Evolutionary conservation across 2,888 invertebrate genomes (phyloP).

Genomic region (Eumacrocentrus americanus): DNA sequence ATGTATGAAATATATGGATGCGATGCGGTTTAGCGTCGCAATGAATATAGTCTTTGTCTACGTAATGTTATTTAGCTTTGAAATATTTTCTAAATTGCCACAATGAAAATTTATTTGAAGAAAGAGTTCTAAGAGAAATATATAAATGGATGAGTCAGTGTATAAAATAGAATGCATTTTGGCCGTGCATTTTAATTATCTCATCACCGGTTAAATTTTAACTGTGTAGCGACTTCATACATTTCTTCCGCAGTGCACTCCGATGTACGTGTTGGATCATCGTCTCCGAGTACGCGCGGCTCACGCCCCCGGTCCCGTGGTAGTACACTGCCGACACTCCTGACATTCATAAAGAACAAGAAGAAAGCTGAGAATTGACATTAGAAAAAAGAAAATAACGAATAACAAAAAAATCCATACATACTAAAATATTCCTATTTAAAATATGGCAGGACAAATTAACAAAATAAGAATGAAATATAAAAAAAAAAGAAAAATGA

Average conservation of each 20-base stretch:
- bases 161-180: neutral
- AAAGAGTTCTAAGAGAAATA: neutral
- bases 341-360: constrained; percentile 54
- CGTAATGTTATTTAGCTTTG: too few relatives aligned
- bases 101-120: too few relatives aligned
- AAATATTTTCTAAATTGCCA: too few relatives aligned
- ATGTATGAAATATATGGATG: constrained; percentile 50
- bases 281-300: constrained; percentile 54
- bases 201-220: constrained; percentile 36
- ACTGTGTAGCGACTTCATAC: constrained; percentile 56
- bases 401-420: neutral
- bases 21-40: constrained; percentile 33
- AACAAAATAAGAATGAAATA: neutral
- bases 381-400: constrained; percentile 18
- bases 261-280: constrained; percentile 55
- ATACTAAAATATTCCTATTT: neutral
- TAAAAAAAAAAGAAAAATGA: neutral
- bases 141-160: neutral
- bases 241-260: constrained; percentile 57
- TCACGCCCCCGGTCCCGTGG: constrained; percentile 55
- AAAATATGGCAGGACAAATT: too few relatives aligned
- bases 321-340: constrained; percentile 56
- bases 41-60: constrained; percentile 23
- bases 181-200: constrained; percentile 10
- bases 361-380: constrained; percentile 27